These are phyloP conservation scores for Zenarchopterus dispar DNA, from an alignment of 2,797 vertebrate genomes.

Conservation along the genomic window DNA sequence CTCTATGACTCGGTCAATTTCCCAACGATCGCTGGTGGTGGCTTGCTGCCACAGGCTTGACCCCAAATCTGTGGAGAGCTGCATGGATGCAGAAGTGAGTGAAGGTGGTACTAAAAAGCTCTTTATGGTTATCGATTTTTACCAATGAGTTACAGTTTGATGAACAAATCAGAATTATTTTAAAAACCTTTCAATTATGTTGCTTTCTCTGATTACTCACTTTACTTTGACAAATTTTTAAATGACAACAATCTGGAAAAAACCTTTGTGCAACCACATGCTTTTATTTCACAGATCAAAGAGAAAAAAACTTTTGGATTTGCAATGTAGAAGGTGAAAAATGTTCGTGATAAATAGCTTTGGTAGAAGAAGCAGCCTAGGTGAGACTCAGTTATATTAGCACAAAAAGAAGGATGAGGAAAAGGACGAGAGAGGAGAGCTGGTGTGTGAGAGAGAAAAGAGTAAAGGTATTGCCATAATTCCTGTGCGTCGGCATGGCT, in stretches of 20 bases:
- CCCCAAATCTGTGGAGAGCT: slow-evolving; percentile 39
- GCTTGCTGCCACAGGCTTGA: slow-evolving; percentile 60
- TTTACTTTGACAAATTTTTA: too few species aligned
- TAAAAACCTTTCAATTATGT: too few species aligned
- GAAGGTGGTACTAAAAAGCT: slow-evolving; percentile 33
- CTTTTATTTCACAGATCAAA: slow-evolving; percentile 68
- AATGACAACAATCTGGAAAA: too few species aligned
- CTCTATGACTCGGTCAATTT: slow-evolving; percentile 71
- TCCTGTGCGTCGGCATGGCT: slow-evolving; percentile 92
- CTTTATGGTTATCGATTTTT: slow-evolving; percentile 12
- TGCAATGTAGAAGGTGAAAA: slow-evolving; percentile 30
- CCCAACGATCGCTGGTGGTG: slow-evolving; percentile 64
- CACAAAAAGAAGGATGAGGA: slow-evolving; percentile 60
- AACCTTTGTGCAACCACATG: too few species aligned
- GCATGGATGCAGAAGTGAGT: slow-evolving; percentile 9
- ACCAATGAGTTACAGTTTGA: not conserved
- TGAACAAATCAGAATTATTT: too few species aligned
- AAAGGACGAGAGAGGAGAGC: slow-evolving; percentile 23
- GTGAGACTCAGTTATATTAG: slow-evolving; percentile 54
- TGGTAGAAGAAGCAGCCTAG: slow-evolving; percentile 32
- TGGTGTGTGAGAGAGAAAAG: slow-evolving; percentile 76
- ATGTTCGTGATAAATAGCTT: slow-evolving; percentile 47
- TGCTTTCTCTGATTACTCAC: too few species aligned
- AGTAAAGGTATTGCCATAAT: slow-evolving; percentile 96
- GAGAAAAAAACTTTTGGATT: slow-evolving; percentile 46